Evolutionary conservation across 2,797 vertebrate genomes (phyloP).

Genomic region (Characodon lateralis): DNA sequence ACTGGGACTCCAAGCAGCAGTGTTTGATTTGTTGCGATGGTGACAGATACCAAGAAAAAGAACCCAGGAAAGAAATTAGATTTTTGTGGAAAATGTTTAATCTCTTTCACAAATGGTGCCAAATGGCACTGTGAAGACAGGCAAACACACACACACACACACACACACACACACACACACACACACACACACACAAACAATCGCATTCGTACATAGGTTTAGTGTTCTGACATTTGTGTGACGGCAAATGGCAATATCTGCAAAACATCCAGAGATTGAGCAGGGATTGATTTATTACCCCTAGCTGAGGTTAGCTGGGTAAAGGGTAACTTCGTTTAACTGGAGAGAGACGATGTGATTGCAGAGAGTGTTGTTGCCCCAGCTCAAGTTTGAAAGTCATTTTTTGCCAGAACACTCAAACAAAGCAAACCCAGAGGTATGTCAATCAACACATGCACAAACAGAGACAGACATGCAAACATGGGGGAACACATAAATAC

Average conservation of each 20-base stretch:
- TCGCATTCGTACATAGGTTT: slow-evolving; percentile 8
- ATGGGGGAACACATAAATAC: slow-evolving; percentile 9
- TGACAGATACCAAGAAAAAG: slow-evolving; percentile 54
- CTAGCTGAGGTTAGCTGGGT: slow-evolving; percentile 6
- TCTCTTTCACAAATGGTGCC: slow-evolving; percentile 58
- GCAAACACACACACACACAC: slow-evolving; percentile 20
- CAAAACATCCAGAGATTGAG: slow-evolving; percentile 32
- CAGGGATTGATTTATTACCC: slow-evolving; percentile 37
- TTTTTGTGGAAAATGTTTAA: slow-evolving; percentile 59
- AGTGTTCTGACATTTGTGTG: slow-evolving; percentile 5
- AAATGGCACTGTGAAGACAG: slow-evolving; percentile 40
- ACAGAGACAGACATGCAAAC: slow-evolving; percentile 26
- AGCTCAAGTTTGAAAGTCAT: slow-evolving; percentile 33
- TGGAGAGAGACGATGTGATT: slow-evolving; percentile 8
- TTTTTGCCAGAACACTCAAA: slow-evolving; percentile 38
- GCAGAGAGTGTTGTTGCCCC: slow-evolving; percentile 7
- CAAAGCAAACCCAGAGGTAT: slow-evolving; percentile 39
- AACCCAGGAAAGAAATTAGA: slow-evolving; percentile 42
- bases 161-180: slow-evolving; percentile 10
- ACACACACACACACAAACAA: slow-evolving; percentile 11
- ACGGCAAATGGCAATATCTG: slow-evolving; percentile 25
- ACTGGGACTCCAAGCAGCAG: slow-evolving; percentile 35
- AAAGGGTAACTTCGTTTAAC: slow-evolving; percentile 27
- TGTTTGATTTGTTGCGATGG: slow-evolving; percentile 64
- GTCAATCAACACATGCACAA: slow-evolving; percentile 26